These are phyloP conservation scores for Montipora capricornis DNA, from an alignment of 64 coral and sea anemone genomes.

Conservation along the genomic window DNA sequence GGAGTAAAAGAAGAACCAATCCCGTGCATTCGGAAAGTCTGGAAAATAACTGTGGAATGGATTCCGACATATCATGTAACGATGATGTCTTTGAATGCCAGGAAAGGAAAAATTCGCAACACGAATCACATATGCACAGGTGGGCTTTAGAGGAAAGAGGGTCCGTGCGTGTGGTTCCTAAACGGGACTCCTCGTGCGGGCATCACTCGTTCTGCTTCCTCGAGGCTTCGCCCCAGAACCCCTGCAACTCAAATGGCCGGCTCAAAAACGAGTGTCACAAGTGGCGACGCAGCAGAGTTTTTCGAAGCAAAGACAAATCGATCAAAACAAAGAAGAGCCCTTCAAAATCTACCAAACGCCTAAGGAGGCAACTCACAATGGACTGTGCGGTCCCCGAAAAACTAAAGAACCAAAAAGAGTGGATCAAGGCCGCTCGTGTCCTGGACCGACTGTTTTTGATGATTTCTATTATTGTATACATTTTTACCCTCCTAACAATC, in stretches of 20 bases:
- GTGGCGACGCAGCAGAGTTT: neutral
- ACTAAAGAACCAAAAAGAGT: conserved; percentile 78
- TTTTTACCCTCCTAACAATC: conserved; percentile 76
- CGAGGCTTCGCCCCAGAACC: neutral
- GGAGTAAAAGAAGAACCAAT: neutral
- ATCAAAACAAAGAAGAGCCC: neutral
- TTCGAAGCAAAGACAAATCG: neutral
- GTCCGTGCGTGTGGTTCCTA: neutral
- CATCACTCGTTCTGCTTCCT: conserved; percentile 7
- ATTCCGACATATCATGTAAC: neutral
- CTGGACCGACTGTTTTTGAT: conserved; percentile 89
- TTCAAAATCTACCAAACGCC: neutral
- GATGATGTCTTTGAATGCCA: neutral
- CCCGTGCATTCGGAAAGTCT: neutral
- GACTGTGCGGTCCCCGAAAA: conserved; percentile 27
- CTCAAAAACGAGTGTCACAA: neutral
- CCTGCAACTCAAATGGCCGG: neutral
- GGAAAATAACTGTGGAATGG: neutral
- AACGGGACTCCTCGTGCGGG: neutral
- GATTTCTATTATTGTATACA: conserved; percentile 66
- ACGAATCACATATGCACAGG: neutral
- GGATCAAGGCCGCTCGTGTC: conserved; percentile 85
- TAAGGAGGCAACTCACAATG: neutral
- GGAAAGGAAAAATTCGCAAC: neutral
- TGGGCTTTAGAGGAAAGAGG: conserved; percentile 11